Percentiles rank a stretch among this genome's conserved stretches.
Conservation (phyloP, 1,140 invertebrate genomes). For the Luehdorfia chinensis region DNA sequence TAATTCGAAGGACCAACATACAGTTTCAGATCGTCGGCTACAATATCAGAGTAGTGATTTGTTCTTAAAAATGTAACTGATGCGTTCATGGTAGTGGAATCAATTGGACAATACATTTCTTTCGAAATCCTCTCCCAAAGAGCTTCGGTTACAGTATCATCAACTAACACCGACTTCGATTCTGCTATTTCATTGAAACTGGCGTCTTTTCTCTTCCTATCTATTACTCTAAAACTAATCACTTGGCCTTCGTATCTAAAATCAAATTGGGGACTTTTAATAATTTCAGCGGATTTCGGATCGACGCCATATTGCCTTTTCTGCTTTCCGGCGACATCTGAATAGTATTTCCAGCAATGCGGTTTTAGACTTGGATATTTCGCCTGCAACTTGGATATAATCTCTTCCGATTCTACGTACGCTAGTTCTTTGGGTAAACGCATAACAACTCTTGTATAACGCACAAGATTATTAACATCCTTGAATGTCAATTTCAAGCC, state of each 20-base stretch:
- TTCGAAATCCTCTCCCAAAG: conserved; percentile 38
- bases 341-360: conserved; percentile 64
- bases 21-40: conserved; percentile 60
- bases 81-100: conserved; percentile 39
- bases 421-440: conserved; percentile 48
- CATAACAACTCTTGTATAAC: conserved; percentile 60
- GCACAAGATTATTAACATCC: conserved; percentile 49
- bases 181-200: conserved; percentile 35
- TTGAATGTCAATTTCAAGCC: conserved; percentile 55
- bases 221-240: conserved; percentile 53
- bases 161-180: conserved; percentile 16
- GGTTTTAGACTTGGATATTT: conserved; percentile 50
- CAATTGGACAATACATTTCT: conserved; percentile 48
- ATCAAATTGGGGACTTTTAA: conserved; percentile 51
- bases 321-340: conserved; percentile 58
- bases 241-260: conserved; percentile 43
- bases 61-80: conserved; percentile 44
- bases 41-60: conserved; percentile 53
- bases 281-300: conserved; percentile 52
- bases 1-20: conserved; percentile 60
- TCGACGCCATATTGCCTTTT: conserved; percentile 63
- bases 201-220: conserved; percentile 51
- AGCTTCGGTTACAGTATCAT: conserved; percentile 31
- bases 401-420: conserved; percentile 47
- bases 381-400: conserved; percentile 40